Evolutionary conservation across 2,113 vertebrate species (phyloP).

Genomic region (Notothenia rossii): DNA sequence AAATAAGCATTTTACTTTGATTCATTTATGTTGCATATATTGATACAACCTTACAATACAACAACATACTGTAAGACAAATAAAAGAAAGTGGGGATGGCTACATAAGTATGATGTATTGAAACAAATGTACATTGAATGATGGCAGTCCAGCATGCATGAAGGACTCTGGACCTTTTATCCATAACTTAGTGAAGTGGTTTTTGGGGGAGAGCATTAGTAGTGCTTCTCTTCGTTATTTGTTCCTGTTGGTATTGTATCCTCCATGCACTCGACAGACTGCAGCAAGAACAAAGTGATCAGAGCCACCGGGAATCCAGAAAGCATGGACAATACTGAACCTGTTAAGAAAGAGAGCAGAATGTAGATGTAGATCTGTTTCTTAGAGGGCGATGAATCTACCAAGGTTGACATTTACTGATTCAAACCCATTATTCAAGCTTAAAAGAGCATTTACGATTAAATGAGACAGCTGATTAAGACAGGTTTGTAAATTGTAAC

Average conservation of each 20-base stretch:
- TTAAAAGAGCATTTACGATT: neutral
- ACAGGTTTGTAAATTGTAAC: neutral
- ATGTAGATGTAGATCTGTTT: constrained; percentile 29
- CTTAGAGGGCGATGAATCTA: constrained; percentile 27
- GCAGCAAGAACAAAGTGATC: constrained; percentile 45
- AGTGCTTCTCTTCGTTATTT: constrained; percentile 49
- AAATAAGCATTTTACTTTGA: constrained; percentile 34
- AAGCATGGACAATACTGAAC: constrained; percentile 47
- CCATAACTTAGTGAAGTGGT: constrained; percentile 28
- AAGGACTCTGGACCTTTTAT: constrained; percentile 23
- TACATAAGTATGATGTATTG: constrained; percentile 2
- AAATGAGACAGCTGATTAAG: constrained; percentile 7
- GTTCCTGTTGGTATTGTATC: constrained; percentile 25
- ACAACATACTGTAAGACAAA: neutral
- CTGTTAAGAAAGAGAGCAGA: constrained; percentile 45
- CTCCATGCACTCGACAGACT: constrained; percentile 26
- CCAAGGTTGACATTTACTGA: constrained; percentile 1
- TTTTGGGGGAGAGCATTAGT: constrained; percentile 16
- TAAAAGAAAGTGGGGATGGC: neutral
- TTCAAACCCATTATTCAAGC: neutral
- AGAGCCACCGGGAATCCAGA: constrained; percentile 25
- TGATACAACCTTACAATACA: constrained; percentile 17
- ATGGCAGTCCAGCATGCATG: neutral
- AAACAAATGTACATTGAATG: neutral
- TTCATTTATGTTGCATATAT: constrained; percentile 44